Percentiles rank a stretch among this genome's conserved stretches.
Evolutionary conservation across 1,140 invertebrate species (phyloP).

Genomic region (Odontomachus brunneus): DNA sequence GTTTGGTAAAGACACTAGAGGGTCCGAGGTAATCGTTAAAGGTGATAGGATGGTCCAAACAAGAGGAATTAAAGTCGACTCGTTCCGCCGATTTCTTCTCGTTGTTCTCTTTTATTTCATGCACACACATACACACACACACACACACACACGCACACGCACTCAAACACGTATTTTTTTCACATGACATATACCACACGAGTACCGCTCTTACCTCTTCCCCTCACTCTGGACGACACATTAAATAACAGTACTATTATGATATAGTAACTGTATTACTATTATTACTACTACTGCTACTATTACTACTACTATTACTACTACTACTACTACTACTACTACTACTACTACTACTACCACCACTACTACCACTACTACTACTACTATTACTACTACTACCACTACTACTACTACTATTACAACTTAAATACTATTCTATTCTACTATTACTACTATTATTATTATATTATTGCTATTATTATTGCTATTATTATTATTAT

Average conservation of each 20-base stretch:
- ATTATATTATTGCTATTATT: conserved; percentile 58
- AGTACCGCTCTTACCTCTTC: conserved; percentile 65
- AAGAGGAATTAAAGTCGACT: conserved; percentile 19
- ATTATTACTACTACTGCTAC: conserved; percentile 68
- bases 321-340: conserved; percentile 42
- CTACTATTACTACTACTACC: conserved; percentile 21
- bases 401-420: conserved; percentile 61
- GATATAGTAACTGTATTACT: conserved; percentile 73
- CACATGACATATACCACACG: conserved; percentile 31
- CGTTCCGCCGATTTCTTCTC: conserved; percentile 35
- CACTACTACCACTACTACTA: conserved; percentile 34
- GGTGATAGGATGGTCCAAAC: background rate
- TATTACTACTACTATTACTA: conserved; percentile 65
- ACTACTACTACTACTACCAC: conserved; percentile 37
- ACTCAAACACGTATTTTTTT: conserved; percentile 1
- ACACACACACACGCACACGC: background rate
- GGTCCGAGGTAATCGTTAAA: background rate
- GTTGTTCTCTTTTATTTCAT: conserved; percentile 21
- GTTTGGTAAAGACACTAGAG: background rate
- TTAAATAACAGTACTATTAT: conserved; percentile 71
- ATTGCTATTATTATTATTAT: conserved; percentile 70
- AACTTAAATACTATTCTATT: conserved; percentile 27
- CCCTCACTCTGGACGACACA: conserved; percentile 72
- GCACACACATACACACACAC: background rate
- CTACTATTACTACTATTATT: conserved; percentile 60